Base-by-base conservation (phyloP, 2,797 vertebrate species). In the Fringilla coelebs region DNA sequence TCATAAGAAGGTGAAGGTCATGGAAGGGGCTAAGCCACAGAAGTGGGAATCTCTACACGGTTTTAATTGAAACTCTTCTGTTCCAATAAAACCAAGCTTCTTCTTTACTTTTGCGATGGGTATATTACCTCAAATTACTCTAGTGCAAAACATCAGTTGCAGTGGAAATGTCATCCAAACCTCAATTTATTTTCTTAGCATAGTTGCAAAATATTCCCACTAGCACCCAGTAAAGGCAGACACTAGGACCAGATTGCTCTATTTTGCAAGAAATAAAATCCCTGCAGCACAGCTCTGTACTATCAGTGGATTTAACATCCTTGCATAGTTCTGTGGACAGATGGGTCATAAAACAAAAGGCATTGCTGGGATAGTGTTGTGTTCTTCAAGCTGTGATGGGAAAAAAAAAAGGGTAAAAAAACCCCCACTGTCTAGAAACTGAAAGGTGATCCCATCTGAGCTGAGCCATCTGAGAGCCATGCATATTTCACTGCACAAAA, bases 401-500 rank as follows among this genome's bases (percentile, higher is more conserved):
- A 13, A 40, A 2, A 65, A 80, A 83, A 89, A 32, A 40, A 22
- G 17, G 7, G 9, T 7, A 36, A 54, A 43, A 73, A 54, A 55
- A 45, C 25, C 17, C 41, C n/a, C 9, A 25, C 34, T 83, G 60
- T 67, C 68, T 92, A 68, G 76, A 93, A 91, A 85, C 45, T 63
- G 86, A 92, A 93, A 94, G 68, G 91, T 91, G 76, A 88, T 89
- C 38, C 75, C 43, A 65, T 68, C 26, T 0, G 3, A 92, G 58
- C 61, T 65, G 58, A 85, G 67, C 61, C 55, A 86, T 78, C 4
- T 10, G 85, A 90, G 25, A 93, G 20, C 26, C 60, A 36, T 1
- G 13, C 46, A 74, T 80, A 93, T 94, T 94, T 95, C 84, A 94
- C 76, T 24, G 40, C 48, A 61, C 40, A 85, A 82, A 94, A 83